phyloP scores from a whole-genome alignment of 2,113 vertebrate genomes.

The Falco punctatus region DNA sequence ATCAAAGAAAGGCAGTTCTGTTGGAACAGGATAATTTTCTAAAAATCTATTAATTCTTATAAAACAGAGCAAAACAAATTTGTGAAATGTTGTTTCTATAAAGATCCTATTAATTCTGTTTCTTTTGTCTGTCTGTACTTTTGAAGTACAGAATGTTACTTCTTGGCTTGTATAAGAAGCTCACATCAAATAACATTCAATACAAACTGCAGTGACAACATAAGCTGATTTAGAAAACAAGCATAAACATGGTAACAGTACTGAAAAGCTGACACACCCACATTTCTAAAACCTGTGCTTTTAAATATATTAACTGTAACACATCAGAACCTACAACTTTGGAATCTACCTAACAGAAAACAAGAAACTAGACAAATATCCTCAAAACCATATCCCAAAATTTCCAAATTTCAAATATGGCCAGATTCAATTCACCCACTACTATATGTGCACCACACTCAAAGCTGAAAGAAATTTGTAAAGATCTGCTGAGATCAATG shows the following conservation, averaged over 20 bases:
- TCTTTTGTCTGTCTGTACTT: not conserved
- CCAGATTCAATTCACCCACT: not conserved
- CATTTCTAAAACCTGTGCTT: not conserved
- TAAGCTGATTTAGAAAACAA: not conserved
- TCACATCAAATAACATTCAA: not conserved
- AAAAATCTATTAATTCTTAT: not conserved
- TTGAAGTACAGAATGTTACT: not conserved
- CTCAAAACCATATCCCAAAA: not conserved
- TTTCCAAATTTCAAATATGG: not conserved
- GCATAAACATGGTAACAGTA: not conserved
- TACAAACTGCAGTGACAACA: not conserved
- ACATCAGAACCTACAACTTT: fast-evolving
- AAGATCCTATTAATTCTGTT: not conserved
- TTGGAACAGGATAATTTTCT: not conserved
- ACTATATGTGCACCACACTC: not conserved
- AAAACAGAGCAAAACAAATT: not conserved
- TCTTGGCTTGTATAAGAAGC: not conserved
- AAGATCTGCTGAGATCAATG: not conserved
- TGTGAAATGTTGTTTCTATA: not conserved
- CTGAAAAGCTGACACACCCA: not conserved
- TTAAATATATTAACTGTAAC: not conserved
- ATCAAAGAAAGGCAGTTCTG: not conserved
- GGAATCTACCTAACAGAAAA: not conserved
- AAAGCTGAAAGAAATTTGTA: not conserved
- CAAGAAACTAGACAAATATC: not conserved